phyloP scores from a whole-genome alignment of 2,113 vertebrate species.

The Rhinolophus ferrumequinum region DNA sequence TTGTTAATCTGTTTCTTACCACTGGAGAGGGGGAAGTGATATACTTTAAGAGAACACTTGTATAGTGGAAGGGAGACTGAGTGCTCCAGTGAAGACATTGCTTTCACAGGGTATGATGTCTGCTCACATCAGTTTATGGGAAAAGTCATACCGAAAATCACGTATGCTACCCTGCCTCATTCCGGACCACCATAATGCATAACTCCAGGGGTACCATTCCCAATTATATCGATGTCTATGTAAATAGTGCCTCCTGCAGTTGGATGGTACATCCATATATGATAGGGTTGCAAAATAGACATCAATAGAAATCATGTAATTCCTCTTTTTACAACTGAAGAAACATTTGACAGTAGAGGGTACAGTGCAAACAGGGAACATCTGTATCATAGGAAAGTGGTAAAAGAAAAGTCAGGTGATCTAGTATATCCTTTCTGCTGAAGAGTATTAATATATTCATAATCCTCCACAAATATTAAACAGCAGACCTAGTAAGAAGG shows the following conservation, averaged over 20 bases:
- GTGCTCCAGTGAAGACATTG: neutral
- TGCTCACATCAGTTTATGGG: neutral
- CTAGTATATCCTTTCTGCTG: neutral
- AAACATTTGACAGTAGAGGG: neutral
- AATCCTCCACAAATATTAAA: neutral
- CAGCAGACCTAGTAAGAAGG: neutral
- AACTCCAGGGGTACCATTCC: neutral
- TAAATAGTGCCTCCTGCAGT: neutral
- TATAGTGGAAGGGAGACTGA: neutral
- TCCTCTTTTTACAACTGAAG: neutral
- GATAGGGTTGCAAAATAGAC: neutral
- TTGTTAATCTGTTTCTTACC: slow-evolving; percentile 7
- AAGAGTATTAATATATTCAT: neutral
- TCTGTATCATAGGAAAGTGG: neutral
- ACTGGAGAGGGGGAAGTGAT: neutral
- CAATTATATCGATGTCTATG: neutral
- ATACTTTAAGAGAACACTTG: neutral
- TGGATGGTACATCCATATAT: neutral
- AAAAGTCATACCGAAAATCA: neutral
- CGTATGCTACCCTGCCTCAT: neutral
- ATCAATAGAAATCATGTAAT: neutral
- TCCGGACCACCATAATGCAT: too few species aligned
- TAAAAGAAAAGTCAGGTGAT: neutral
- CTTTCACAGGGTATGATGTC: neutral
- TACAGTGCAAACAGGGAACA: neutral